These are phyloP conservation scores for Grammomys surdaster DNA, from an alignment of 2,113 vertebrate species.

Conservation along the genomic window DNA sequence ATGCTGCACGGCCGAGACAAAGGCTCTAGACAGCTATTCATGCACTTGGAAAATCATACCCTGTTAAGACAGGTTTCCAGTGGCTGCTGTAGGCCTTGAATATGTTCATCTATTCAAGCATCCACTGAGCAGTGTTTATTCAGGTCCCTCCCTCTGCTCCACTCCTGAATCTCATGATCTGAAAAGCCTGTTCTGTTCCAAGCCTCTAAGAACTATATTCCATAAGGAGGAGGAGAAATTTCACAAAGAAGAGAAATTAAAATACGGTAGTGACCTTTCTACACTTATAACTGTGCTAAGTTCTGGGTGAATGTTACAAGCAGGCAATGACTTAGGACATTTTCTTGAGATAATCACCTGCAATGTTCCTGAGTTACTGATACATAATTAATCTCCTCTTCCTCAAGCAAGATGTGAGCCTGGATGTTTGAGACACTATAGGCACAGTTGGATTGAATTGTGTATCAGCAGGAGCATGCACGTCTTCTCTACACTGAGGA, in stretches of 20 bases:
- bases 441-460: not conserved
- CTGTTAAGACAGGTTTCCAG: not conserved
- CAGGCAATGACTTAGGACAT: not conserved
- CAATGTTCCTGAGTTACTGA: not conserved
- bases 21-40: not conserved
- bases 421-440: not conserved
- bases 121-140: not conserved
- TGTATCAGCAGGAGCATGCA: fast-evolving
- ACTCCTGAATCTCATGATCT: not conserved
- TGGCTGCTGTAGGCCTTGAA: fast-evolving
- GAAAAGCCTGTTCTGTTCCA: not conserved
- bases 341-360: not conserved
- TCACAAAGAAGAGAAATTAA: not conserved
- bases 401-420: not conserved
- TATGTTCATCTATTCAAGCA: fast-evolving
- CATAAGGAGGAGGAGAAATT: not conserved
- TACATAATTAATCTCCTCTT: not conserved
- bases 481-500: not conserved
- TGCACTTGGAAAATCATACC: not conserved
- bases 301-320: not conserved
- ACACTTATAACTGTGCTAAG: not conserved
- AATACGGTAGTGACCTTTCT: not conserved
- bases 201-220: not conserved
- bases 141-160: not conserved
- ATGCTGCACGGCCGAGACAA: not conserved